Base-by-base conservation (phyloP, 1,140 invertebrate species). In the Lepidurus packardi region DNA sequence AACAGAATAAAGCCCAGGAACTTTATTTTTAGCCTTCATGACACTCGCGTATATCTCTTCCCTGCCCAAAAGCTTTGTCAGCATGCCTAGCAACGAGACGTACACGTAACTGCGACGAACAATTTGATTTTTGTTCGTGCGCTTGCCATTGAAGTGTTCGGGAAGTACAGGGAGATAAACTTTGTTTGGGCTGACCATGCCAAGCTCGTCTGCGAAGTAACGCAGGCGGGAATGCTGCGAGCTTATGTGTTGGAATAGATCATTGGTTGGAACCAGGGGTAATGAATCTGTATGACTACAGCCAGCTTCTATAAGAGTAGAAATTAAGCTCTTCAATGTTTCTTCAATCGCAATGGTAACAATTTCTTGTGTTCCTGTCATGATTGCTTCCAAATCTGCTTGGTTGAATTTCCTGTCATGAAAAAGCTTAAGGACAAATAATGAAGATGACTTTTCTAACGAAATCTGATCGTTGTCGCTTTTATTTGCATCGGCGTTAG, bases 31-130 rank as follows among this genome's bases (percentile, higher is more conserved):
- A 47, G 45, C 45, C 45, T 47, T 47, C 45, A 47, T 47, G 45
- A 47, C 45, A 47, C 45, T 47, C 45, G 45, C 45, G 45, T 47
- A 47, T 16, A 47, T 47, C 45, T 47, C 45, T 47, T 47, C 45
- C 45, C 45, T 47, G 45, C 45, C 45, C 45, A 47, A 47, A 47
- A 47, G 45, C 45, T 47, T 47, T 47, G 45, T 47, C 45, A 47
- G 16, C 45, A 16, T 47, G 16, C 2, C 45, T 47, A 47, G 45
- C 45, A 47, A 47, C 45, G 45, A 47, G 45, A 47, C 2, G 16
- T 47, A 47, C 45, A 47, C 45, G 45, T 47, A 47, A 47, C 45
- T 47, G 45, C 16, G 45, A 47, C 45, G 45, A 47, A 47, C 45
- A 16, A 47, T 47, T 47, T 2, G 45, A 47, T 47, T 1, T 47